A percentile compares a stretch with the other conserved stretches of the same genome.
These are phyloP conservation scores for Archivesica marissinica DNA, from an alignment of 1,140 invertebrate species.

Conservation along the genomic window DNA sequence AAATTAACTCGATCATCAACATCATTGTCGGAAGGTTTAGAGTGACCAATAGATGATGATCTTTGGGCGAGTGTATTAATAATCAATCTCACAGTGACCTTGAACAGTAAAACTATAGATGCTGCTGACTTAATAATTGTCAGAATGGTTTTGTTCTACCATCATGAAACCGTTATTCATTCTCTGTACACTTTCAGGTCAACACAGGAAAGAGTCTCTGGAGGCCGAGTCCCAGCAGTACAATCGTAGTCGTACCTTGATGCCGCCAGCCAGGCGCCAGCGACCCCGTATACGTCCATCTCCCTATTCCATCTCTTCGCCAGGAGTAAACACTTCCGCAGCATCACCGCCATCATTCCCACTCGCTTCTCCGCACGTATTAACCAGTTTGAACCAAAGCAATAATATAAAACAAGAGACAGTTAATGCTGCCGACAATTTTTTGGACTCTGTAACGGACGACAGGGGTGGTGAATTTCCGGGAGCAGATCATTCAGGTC, in stretches of 20 bases:
- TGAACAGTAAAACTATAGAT: background rate
- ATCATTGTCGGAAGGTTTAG: too few relatives aligned
- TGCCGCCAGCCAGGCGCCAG: conserved; percentile 20
- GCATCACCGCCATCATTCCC: conserved; percentile 13
- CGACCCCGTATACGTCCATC: conserved; percentile 27
- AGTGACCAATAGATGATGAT: too few relatives aligned
- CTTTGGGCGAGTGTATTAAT: too few relatives aligned
- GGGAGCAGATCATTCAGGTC: background rate
- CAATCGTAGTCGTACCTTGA: conserved; percentile 23
- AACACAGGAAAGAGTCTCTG: conserved; percentile 14
- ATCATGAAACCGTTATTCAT: background rate
- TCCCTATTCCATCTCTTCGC: conserved; percentile 36
- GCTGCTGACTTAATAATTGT: background rate
- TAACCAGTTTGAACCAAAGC: background rate
- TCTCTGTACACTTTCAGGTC: conserved; percentile 1
- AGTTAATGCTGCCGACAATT: background rate
- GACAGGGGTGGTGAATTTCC: background rate
- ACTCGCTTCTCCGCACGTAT: conserved; percentile 1
- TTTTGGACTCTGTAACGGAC: background rate
- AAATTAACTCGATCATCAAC: too few relatives aligned
- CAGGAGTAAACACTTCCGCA: background rate
- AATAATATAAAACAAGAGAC: background rate
- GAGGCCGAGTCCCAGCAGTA: conserved; percentile 24
- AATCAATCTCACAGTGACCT: too few relatives aligned
- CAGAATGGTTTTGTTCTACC: background rate